Conservation (phyloP, 1,140 invertebrate species). For the Mamestra configurata region DNA sequence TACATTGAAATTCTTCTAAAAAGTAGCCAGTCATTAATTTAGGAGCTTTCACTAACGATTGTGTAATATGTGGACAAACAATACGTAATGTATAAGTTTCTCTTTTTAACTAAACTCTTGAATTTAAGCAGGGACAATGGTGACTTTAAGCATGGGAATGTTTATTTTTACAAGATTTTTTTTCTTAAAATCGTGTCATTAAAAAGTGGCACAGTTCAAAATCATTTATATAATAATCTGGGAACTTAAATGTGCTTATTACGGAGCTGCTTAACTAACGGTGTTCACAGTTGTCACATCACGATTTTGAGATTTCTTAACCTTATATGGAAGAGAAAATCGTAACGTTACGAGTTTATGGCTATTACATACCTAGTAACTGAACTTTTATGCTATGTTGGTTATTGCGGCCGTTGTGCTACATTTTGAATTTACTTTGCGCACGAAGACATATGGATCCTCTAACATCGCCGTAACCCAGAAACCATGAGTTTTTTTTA, state of each 20-base stretch:
- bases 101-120: conserved; percentile 42
- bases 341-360: not conserved
- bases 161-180: not conserved
- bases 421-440: not conserved
- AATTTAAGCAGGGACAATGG: conserved; percentile 44
- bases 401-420: no score
- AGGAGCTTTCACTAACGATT: conserved; percentile 51
- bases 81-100: conserved; percentile 49
- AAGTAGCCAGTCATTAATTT: conserved; percentile 52
- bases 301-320: not conserved
- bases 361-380: conserved; percentile 8
- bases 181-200: not conserved
- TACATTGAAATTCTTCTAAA: conserved; percentile 51
- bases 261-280: not conserved
- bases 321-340: conserved; percentile 7
- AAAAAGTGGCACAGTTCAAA: conserved; percentile 14
- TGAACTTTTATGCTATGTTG: not conserved
- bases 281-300: not conserved
- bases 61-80: conserved; percentile 44
- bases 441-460: no score
- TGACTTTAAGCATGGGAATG: conserved; percentile 11
- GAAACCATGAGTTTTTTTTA: no score
- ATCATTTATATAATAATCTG: conserved; percentile 34
- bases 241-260: not conserved
- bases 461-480: no score